Base-by-base conservation (phyloP, 2,797 vertebrate genomes). In the Urophycis tenuis region DNA sequence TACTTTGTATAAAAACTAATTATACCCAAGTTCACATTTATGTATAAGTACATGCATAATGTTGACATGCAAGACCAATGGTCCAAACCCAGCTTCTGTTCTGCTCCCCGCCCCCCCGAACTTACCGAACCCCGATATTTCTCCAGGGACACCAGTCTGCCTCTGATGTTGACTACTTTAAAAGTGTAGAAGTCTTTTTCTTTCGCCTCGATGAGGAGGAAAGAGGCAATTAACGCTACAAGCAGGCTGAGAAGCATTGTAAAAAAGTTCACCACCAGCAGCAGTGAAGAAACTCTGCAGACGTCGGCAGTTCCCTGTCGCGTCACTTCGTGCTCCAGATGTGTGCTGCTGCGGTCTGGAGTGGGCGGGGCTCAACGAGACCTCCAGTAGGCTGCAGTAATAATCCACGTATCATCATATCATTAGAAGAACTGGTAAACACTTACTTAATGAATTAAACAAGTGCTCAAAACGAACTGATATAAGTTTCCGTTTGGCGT, bases 91-190 rank as follows among this genome's bases (percentile, higher is more conserved):
- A n/a, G 9, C 22, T 15, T 53, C 25, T 11, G 7, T 6, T 17
- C 5, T 70, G 12, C 15, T 29, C 22, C 11, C 75, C 31, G 25
- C 1, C 41, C 22, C 12, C 25, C 45, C 14, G 75, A 32, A 97
- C 97, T 98, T 92, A 98, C 97, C 95, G 96, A 95, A 45, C 96
- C 96, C 74, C 96, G 93, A 92, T 98, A 99, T 76, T 99, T 99
- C 60, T 98, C 97, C 92, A 99, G 91, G 25, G 97, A 96, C 74
- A 98, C 95, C 83, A 98, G 81, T 84, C 95, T 97, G 83, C 97
- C 97, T 87, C 97, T 93, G 93, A 95, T 98, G 89, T 98, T 99
- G 78, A 99, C 94, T 14, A 93, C 93, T 89, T 95, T 95, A 82
- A 97, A 98, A 7, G 93, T 92, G 75, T 98, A 99, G 85, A 98